A percentile compares a stretch with the other conserved stretches of the same genome.
phyloP scores from a whole-genome alignment of 2,797 vertebrate species.

The Mus minutoides region DNA sequence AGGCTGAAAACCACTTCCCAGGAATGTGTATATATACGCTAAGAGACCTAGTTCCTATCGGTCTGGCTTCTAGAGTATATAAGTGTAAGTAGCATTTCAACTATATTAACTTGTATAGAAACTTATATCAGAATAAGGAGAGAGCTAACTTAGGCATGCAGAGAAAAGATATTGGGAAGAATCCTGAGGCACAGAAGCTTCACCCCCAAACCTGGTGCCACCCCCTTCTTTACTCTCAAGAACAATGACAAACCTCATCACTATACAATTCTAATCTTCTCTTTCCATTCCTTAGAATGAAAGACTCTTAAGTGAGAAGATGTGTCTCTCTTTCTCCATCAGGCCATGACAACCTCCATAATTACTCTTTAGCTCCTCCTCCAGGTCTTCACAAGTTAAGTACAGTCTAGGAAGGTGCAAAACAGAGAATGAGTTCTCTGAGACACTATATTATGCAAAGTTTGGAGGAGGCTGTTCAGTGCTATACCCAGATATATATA shows the following conservation, averaged over 20 bases:
- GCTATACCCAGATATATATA: not conserved
- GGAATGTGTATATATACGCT: not conserved
- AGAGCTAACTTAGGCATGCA: not conserved
- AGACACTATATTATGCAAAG: not conserved
- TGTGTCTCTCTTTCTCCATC: not conserved
- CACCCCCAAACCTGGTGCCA: not conserved
- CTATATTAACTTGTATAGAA: not conserved
- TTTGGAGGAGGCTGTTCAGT: not conserved
- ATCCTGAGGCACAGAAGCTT: not conserved
- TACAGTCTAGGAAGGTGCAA: not conserved
- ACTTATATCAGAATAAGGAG: not conserved
- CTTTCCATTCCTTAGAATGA: not conserved
- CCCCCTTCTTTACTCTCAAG: not conserved
- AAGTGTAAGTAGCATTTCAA: not conserved
- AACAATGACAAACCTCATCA: not conserved
- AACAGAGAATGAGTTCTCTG: not conserved
- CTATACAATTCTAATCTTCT: not conserved
- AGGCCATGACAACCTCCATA: not conserved
- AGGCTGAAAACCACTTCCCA: not conserved
- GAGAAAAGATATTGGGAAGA: not conserved
- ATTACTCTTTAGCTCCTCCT: not conserved
- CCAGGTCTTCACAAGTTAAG: not conserved
- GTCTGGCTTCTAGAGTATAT: not conserved
- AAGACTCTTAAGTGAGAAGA: not conserved
- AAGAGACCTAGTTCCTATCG: not conserved